Conservation (phyloP, 2,888 invertebrate genomes). For the Mythimna albipuncta region DNA sequence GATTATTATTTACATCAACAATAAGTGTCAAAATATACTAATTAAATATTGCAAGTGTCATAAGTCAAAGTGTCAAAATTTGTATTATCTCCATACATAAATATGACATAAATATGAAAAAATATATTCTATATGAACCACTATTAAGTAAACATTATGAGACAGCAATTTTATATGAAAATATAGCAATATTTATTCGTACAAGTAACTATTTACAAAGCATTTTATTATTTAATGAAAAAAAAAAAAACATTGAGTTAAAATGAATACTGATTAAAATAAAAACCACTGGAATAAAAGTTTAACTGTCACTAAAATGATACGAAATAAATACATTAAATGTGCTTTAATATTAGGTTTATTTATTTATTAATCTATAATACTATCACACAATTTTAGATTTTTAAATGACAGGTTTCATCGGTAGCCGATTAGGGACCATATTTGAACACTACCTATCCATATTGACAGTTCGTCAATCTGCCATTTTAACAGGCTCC, state of each 20-base stretch:
- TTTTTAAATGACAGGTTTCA: slow-evolving; percentile 55
- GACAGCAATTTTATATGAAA: slow-evolving; percentile 83
- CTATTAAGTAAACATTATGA: slow-evolving; percentile 75
- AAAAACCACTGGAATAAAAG: slow-evolving; percentile 75
- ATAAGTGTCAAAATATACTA: slow-evolving; percentile 73
- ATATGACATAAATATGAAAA: slow-evolving; percentile 78
- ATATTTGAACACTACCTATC: slow-evolving; percentile 41
- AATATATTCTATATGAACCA: slow-evolving; percentile 83
- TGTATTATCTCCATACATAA: slow-evolving; percentile 61
- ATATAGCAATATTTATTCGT: slow-evolving; percentile 82
- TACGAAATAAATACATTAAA: slow-evolving; percentile 65
- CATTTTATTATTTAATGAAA: slow-evolving; percentile 63
- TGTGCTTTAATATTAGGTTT: slow-evolving; percentile 65
- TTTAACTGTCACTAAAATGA: slow-evolving; percentile 61
- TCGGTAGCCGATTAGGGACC: slow-evolving; percentile 22
- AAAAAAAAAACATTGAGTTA: slow-evolving; percentile 71
- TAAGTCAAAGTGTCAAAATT: slow-evolving; percentile 80
- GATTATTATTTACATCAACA: slow-evolving; percentile 81
- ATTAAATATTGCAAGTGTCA: slow-evolving; percentile 86
- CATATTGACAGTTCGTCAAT: slow-evolving; percentile 46
- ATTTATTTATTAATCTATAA: slow-evolving; percentile 67
- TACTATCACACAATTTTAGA: slow-evolving; percentile 79
- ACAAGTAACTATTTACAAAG: slow-evolving; percentile 82
- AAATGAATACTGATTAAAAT: slow-evolving; percentile 83
- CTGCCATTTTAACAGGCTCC: slow-evolving; percentile 27